Evolutionary conservation across 1,140 invertebrate species (phyloP).

Genomic region (Microplitis demolitor): DNA sequence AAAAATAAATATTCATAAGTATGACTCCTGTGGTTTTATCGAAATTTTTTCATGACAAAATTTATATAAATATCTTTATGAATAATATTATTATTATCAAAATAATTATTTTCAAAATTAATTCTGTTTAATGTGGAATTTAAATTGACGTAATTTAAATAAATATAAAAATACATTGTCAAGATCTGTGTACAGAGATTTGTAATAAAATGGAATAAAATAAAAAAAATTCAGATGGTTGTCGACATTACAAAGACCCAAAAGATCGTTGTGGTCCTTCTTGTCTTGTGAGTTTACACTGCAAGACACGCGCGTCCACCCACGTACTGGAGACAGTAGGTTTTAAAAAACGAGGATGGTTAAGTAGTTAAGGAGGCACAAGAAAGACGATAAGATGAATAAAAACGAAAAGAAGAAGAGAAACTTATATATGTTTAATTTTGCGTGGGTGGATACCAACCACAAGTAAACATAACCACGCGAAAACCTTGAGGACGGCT

Average conservation of each 20-base stretch:
- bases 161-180: no score
- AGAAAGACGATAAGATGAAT: neutral
- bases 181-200: neutral
- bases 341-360: neutral
- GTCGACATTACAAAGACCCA: neutral
- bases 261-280: neutral
- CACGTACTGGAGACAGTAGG: neutral
- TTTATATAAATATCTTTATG: no score
- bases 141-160: no score
- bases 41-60: no score
- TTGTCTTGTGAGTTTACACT: slow-evolving; percentile 10
- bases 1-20: no score
- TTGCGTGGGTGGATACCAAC: neutral
- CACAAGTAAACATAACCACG: slow-evolving; percentile 10
- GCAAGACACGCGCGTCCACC: slow-evolving; percentile 1
- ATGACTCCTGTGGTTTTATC: no score
- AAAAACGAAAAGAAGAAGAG: neutral
- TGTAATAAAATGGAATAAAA: neutral
- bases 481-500: neutral
- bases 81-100: no score
- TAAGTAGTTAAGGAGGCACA: neutral
- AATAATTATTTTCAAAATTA: no score
- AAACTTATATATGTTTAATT: neutral
- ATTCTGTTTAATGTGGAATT: no score
- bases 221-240: neutral